Evolutionary conservation across 1,140 invertebrate genomes (phyloP).

Genomic region (Metopolophium dirhodum): DNA sequence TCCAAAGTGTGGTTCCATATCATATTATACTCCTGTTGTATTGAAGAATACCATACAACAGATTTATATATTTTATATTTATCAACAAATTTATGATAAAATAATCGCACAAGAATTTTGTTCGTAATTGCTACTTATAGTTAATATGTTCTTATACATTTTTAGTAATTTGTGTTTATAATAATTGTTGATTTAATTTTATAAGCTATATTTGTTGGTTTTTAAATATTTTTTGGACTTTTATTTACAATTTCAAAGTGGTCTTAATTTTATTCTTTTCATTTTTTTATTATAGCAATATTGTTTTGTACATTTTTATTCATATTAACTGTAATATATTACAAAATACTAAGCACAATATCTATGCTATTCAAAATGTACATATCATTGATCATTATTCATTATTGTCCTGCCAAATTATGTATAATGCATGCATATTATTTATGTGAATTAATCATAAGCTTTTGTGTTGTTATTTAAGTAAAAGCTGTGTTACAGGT

Average conservation of each 20-base stretch:
- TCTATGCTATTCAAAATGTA: neutral
- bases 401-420: neutral
- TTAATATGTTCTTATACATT: neutral
- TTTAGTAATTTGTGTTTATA: neutral
- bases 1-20: neutral
- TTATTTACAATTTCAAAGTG: neutral
- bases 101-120: neutral
- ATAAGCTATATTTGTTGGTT: neutral
- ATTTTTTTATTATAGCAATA: neutral
- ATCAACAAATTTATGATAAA: neutral
- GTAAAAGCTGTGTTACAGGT: constrained; percentile 57
- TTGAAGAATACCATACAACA: neutral
- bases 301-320: neutral
- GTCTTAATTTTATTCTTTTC: neutral
- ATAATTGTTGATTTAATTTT: neutral
- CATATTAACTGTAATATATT: neutral
- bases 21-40: neutral
- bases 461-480: constrained; percentile 50
- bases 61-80: neutral
- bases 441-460: constrained; percentile 19
- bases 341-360: neutral
- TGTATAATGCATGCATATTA: constrained; percentile 44
- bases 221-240: constrained; percentile 13
- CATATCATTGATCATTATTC: neutral
- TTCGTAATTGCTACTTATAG: neutral